Conservation (phyloP, 2,113 vertebrate genomes). For the Rhynchomys soricoides region DNA sequence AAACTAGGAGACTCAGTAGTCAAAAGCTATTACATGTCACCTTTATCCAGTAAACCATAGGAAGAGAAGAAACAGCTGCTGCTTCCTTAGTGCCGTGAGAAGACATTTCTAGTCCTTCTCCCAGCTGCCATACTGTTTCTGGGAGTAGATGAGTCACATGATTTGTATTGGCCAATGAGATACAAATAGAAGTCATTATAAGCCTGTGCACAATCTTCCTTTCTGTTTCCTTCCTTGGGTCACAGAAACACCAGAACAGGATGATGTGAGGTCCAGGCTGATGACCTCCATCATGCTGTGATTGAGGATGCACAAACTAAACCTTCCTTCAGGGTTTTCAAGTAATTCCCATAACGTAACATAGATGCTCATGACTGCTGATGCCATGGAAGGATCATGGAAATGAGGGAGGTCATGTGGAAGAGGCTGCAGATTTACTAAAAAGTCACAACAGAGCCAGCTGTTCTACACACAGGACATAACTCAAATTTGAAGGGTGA, state of each 20-base stretch:
- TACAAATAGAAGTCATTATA: neutral
- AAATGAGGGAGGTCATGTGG: neutral
- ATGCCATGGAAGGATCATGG: neutral
- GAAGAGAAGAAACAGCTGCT: neutral
- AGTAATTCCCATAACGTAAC: neutral
- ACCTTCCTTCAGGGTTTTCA: neutral
- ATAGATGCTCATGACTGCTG: neutral
- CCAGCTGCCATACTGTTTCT: neutral
- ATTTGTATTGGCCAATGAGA: neutral
- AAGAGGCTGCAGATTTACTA: neutral
- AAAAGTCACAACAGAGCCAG: neutral
- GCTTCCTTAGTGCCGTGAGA: neutral
- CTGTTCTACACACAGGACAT: neutral
- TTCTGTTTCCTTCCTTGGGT: neutral
- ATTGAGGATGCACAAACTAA: neutral
- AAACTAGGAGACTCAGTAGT: neutral
- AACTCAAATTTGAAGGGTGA: neutral
- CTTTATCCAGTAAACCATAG: neutral
- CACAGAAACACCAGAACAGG: neutral
- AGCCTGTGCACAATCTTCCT: neutral
- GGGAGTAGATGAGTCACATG: neutral
- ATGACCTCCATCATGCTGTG: neutral
- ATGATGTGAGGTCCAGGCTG: neutral
- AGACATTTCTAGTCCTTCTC: neutral
- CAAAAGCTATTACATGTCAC: neutral